Conservation (phyloP, 2,888 invertebrate genomes). For the Nasonovia ribisnigri region DNA sequence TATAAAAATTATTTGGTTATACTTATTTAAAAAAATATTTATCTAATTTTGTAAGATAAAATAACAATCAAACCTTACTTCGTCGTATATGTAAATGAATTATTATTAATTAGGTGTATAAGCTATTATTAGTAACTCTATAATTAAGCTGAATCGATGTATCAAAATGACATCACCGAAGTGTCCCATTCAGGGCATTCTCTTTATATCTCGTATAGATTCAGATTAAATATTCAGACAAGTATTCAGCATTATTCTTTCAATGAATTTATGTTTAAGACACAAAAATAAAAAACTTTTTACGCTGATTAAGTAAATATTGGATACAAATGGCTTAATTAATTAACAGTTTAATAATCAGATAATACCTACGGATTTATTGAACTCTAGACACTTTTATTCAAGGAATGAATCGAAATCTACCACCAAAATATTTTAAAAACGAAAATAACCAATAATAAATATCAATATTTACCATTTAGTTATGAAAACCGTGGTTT, state of each 20-base stretch:
- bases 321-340: not conserved
- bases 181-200: not conserved
- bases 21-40: not conserved
- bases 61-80: not conserved
- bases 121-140: not conserved
- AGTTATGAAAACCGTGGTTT: not conserved
- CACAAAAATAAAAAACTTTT: not conserved
- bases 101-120: not conserved
- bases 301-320: not conserved
- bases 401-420: not conserved
- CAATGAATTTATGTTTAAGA: not conserved
- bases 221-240: not conserved
- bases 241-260: not conserved
- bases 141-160: not conserved
- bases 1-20: not conserved
- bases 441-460: not conserved
- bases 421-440: not conserved
- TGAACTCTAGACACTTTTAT: not conserved
- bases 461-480: not conserved
- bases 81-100: too few species aligned
- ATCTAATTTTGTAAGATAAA: not conserved
- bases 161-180: not conserved
- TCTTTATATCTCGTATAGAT: not conserved
- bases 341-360: not conserved
- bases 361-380: not conserved